Base-by-base conservation (phyloP, 1,140 invertebrate genomes). In the Triops cancriformis region DNA sequence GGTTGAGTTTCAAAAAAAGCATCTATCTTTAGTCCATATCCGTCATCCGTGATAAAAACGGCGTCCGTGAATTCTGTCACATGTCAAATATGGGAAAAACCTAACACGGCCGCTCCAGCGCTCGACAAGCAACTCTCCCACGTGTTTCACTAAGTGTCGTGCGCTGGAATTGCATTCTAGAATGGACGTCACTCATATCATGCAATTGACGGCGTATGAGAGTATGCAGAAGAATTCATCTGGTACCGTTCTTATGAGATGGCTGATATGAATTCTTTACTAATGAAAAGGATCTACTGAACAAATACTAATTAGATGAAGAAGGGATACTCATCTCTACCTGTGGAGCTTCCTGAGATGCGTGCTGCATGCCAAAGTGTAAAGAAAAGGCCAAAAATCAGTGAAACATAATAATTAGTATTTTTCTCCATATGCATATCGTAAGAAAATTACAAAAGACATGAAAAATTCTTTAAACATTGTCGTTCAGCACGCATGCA, bases 361-460 rank as follows among this genome's bases (percentile, higher is more conserved):
- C 37, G 27, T 43, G 74, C 74, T 76, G 37, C 74, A 76, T 76
- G 74, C 74, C 37, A 76, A 76, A 76, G 26, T 37, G 31, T 37
- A 37, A 37, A 37, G 31, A 37, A 37, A 37, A 37, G 31, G 31
- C 31, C 2, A 76, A 11, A 41, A 31, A 43, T 42, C 26, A 43
- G 26, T 76, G 26, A 76, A 74, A 27, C 26, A 43, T 76, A 41
- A 26, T 5, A 11, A 41, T 76, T 76, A 76, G 45, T 43, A 6
- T 43, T 43, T 42, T 76, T 18, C 27, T 37, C 31, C 31, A 18
- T 74, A 11, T 9, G 42, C 26, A 74, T 27, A 42, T 7, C 23
- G 18, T 4, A 37, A 74, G 73, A 14, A 23, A 74, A 0, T 12
- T 26, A 64, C 12, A 1, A 26, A 51, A 41, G 6, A 45, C 26